Percentiles rank a stretch among this genome's conserved stretches.
These are phyloP conservation scores for Dryomyza anilis DNA, from an alignment of 2,888 invertebrate species.

Conservation along the genomic window DNA sequence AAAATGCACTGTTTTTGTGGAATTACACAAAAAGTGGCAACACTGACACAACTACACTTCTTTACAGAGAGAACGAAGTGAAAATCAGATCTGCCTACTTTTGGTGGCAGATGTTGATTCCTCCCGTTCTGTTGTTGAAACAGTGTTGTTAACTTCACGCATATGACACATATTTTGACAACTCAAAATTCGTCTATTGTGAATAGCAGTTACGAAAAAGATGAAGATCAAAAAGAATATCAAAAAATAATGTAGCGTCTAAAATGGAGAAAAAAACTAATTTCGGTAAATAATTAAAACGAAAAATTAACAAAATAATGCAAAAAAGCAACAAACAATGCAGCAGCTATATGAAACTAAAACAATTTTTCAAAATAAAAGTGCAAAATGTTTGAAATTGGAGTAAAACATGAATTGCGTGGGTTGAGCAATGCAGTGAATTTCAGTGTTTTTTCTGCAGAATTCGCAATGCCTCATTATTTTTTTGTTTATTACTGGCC, in stretches of 20 bases:
- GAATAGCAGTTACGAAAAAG: neutral
- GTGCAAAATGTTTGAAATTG: neutral
- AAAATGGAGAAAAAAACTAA: constrained; percentile 31
- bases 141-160: too few relatives aligned
- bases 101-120: too few relatives aligned
- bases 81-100: too few relatives aligned
- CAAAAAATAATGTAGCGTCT: constrained; percentile 31
- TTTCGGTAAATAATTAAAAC: constrained; percentile 29
- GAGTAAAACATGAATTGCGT: constrained; percentile 10
- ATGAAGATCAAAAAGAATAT: constrained; percentile 17
- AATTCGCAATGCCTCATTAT: neutral
- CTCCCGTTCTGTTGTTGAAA: too few relatives aligned
- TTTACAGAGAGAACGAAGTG: too few relatives aligned
- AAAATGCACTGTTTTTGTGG: too few relatives aligned
- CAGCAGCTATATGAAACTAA: neutral
- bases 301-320: neutral
- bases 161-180: too few relatives aligned
- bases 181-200: too few relatives aligned
- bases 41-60: too few relatives aligned
- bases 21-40: too few relatives aligned
- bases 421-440: neutral
- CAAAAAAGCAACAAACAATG: neutral
- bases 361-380: neutral
- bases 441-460: neutral
- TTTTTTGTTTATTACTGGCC: too few relatives aligned